A percentile compares a stretch with the other conserved stretches of the same genome.
Conservation (phyloP, 1,140 invertebrate species). For the Drosophila malerkotliana region DNA sequence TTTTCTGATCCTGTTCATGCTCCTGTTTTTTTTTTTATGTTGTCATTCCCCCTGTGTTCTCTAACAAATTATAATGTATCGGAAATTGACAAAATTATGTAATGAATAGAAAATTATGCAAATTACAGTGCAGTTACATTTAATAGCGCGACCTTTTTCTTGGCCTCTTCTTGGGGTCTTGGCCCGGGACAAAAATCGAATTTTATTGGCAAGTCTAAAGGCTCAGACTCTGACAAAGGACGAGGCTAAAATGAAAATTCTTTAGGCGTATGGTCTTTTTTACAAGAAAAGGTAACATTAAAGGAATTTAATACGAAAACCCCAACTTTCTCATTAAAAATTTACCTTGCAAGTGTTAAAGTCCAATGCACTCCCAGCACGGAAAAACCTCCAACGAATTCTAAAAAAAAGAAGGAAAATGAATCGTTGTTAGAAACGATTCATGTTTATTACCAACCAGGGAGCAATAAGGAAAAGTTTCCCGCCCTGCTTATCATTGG, state of each 20-base stretch:
- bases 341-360: background rate
- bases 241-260: background rate
- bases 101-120: slow-evolving; percentile 84
- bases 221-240: background rate
- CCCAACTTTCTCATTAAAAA: background rate
- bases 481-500: slow-evolving; percentile 48
- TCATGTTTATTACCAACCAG: slow-evolving; percentile 67
- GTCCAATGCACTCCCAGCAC: no score
- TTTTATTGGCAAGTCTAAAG: slow-evolving; percentile 39
- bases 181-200: slow-evolving; percentile 43
- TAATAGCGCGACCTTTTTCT: slow-evolving; percentile 77
- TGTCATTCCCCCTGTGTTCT: slow-evolving; percentile 15
- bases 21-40: slow-evolving; percentile 39
- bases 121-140: slow-evolving; percentile 83
- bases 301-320: background rate
- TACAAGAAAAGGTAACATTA: background rate
- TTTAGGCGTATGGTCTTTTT: background rate
- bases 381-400: slow-evolving; percentile 15
- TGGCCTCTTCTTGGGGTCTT: slow-evolving; percentile 3
- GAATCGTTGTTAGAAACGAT: slow-evolving; percentile 61
- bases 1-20: slow-evolving; percentile 5
- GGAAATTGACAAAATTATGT: slow-evolving; percentile 84
- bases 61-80: slow-evolving; percentile 83
- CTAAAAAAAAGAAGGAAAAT: slow-evolving; percentile 60
- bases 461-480: slow-evolving; percentile 69